These are phyloP conservation scores for Budorcas taxicolor DNA, from an alignment of 2,113 vertebrate genomes.

Conservation along the genomic window DNA sequence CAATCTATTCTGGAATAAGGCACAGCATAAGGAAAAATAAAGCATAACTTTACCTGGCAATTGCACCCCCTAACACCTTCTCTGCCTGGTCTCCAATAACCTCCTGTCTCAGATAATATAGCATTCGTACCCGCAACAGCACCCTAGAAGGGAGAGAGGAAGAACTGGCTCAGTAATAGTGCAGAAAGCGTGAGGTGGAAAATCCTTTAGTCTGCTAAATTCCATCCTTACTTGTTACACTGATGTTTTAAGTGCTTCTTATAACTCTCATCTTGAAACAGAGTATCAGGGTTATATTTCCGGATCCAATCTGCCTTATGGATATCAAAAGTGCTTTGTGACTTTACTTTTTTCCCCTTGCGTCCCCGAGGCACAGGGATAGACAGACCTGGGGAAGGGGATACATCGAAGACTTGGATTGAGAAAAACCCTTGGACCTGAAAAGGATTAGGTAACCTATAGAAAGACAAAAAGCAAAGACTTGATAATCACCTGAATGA, in stretches of 20 bases:
- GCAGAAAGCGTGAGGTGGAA: background rate
- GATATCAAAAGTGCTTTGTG: slow-evolving; percentile 90
- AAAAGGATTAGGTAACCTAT: slow-evolving; percentile 17
- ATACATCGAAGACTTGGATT: slow-evolving; percentile 67
- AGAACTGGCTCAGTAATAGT: background rate
- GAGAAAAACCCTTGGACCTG: slow-evolving; percentile 71
- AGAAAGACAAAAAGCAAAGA: slow-evolving; percentile 35
- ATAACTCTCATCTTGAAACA: slow-evolving; percentile 94
- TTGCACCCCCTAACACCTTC: slow-evolving; percentile 85
- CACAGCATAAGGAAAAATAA: background rate
- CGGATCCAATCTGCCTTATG: slow-evolving; percentile 95
- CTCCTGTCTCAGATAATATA: slow-evolving; percentile 94
- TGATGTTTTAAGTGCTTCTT: slow-evolving; percentile 96
- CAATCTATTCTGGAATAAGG: background rate
- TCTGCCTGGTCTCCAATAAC: slow-evolving; percentile 92
- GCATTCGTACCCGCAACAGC: slow-evolving; percentile 91
- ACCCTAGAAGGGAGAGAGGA: slow-evolving; percentile 79
- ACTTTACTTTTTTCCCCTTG: slow-evolving; percentile 92
- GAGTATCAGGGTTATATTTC: slow-evolving; percentile 90
- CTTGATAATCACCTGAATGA: slow-evolving; percentile 87
- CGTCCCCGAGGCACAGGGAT: slow-evolving; percentile 94
- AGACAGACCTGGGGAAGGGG: slow-evolving; percentile 84
- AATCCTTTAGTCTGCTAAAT: background rate
- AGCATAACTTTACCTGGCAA: slow-evolving; percentile 80
- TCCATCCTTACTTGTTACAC: slow-evolving; percentile 90